A percentile compares a stretch with the other conserved stretches of the same genome.
Evolutionary conservation across 1,140 invertebrate species (phyloP).

Genomic region (Cepaea nemoralis): DNA sequence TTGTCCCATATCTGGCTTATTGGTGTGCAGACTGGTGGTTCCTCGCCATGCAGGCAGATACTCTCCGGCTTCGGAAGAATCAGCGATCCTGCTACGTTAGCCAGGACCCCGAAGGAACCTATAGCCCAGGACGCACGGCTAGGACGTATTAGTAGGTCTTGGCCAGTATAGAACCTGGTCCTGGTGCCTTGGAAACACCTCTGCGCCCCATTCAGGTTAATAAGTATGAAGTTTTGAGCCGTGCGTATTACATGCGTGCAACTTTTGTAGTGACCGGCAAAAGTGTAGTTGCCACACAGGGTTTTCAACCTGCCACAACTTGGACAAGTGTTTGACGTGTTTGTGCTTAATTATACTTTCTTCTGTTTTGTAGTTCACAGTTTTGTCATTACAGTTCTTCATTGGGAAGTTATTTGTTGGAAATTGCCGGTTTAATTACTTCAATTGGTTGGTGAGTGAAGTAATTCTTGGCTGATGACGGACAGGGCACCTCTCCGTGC

Average conservation of each 20-base stretch:
- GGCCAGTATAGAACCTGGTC: too few relatives aligned
- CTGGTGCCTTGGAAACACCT: too few relatives aligned
- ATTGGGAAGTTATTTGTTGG: not conserved
- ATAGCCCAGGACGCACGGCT: too few relatives aligned
- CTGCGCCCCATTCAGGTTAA: too few relatives aligned
- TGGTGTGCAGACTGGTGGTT: too few relatives aligned
- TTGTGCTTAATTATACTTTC: not conserved
- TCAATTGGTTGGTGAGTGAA: not conserved
- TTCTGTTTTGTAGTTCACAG: not conserved
- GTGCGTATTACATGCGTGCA: not conserved
- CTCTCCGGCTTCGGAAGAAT: too few relatives aligned
- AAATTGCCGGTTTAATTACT: not conserved
- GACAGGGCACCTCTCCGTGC: not conserved
- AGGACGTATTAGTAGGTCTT: too few relatives aligned
- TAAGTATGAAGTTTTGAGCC: not conserved
- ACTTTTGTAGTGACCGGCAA: not conserved
- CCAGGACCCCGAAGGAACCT: too few relatives aligned
- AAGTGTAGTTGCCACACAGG: constrained; percentile 13
- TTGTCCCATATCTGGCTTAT: too few relatives aligned
- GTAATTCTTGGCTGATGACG: not conserved
- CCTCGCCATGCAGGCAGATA: too few relatives aligned
- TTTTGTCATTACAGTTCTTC: not conserved
- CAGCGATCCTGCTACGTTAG: too few relatives aligned
- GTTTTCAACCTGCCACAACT: not conserved
- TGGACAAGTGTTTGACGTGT: not conserved